Evolutionary conservation across 2,113 vertebrate species (phyloP), one percentile per base, ranked within the genome.

Genomic region (Serilophus lunatus): DNA sequence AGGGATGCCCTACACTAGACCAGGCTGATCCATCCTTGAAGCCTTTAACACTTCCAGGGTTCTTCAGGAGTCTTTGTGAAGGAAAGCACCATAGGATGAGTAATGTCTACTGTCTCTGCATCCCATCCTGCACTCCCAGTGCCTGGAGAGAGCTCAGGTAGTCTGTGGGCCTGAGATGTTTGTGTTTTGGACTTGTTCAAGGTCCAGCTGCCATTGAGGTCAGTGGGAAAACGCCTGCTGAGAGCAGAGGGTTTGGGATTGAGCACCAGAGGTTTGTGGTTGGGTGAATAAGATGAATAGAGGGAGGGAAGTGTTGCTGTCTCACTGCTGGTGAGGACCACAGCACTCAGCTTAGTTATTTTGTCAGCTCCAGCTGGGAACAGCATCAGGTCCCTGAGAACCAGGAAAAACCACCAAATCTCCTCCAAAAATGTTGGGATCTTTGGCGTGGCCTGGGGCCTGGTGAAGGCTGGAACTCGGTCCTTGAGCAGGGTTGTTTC

Each of bases 131-230:
- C 23, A 26, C 8, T 70, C 8, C 10, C 45, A n/a, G 40, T n/a
- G 40, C 38, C 75, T 1, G 0, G 25, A 36, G 28, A 68, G n/a
- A 81, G 29, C 14, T 54, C 0, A 0, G 10, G 10, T 19, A 24
- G 23, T 68, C 38, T 24, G 33, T 40, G 35, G 24, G 24, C 61
- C 61, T 82, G n/a, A 40, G 53, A 33, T 45, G 59, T 49, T 86
- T 36, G n/a, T 42, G 4, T 54, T 59, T 78, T 60, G 44, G 42
- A 20, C 25, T 60, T 53, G 7, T 42, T 82, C 50, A 75, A 65
- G 14, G 15, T 82, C 51, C 45, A 78, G 31, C 49, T 54, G 16
- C 59, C 35, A 38, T 0, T n/a, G 35, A 81, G 45, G 78, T 45
- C 38, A 76, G 69, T 18, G 53, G 65, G 75, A 61, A 66, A 75